Base-by-base conservation (phyloP, 2,888 invertebrate genomes). In the Terebella lapidaria region DNA sequence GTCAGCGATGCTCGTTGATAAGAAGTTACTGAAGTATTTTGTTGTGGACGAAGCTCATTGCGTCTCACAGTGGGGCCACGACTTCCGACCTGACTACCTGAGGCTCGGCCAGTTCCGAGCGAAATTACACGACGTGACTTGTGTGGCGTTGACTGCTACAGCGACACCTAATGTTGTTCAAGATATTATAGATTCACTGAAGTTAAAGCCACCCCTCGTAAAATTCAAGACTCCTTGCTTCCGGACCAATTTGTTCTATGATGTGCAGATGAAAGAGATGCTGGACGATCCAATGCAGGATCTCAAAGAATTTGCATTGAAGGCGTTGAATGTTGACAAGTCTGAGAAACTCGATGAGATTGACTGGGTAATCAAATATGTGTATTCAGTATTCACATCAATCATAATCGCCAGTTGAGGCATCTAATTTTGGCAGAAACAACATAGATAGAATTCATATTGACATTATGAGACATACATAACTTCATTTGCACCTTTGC, bases 1-100 rank as follows among this genome's bases (percentile, higher is more conserved):
- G 1, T 82, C 90, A 63, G 84, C 86, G 26, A 86, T 87, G 71
- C 81, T 95, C 68, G 82, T 87, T 58, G 88, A 88, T 71, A 86
- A 87, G 72, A 86, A 89, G 58, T 88, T 91, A 75, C 81, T 99
- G 2, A 89, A 90, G 0, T 94, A 92, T 79, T 87, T 99, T 71
- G 89, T 95, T 25, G 90, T 99, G 15, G 99, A 99, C 82, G 99
- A 99, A 83, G 80, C 81, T 15, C 81, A 81, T 62, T 81, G 81
- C 71, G 93, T 99, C 0, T 94, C 94, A 72, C 91, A 97, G 73
- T 99, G 97, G 99, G 99, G 99, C 0, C 97, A 97, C 82, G 96
- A 97, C 81, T 99, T 99, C 63, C 66, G 83, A 58, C 94, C 94
- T 0, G 93, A 94, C 80, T 99, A 96, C 79, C 84, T 96, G 25